Base-by-base conservation (phyloP, 2,797 vertebrate genomes). In the Rhinella marina region DNA sequence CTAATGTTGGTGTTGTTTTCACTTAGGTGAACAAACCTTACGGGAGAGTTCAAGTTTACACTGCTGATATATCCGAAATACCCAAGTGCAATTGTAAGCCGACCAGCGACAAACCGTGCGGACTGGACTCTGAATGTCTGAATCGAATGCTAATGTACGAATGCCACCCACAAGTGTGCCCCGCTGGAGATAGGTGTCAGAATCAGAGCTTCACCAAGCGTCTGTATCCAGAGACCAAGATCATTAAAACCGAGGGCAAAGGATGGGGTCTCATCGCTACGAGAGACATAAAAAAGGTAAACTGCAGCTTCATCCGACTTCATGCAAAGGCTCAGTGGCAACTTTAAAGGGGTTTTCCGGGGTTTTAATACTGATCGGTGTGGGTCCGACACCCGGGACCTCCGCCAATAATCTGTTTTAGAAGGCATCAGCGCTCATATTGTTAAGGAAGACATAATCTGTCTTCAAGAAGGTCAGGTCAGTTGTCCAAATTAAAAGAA, bases 131-230 rank as follows among this genome's bases (percentile, higher is more conserved):
- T 0, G 97, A 99, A 93, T 99, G 98, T 90, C 94, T 99, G 54
- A 99, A 99, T 91, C 95, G 98, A 81, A 99, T 99, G 98, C 93
- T 99, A 90, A 97, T 98, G 96, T 99, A 98, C 13, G 98, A 99
- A 93, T 99, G 98, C 92, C 98, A 99, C 91, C 97, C 98, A 0
- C 97, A 99, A 91, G 97, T 99, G 10, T 99, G 98, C 88, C 98
- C 97, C 0, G 97, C 95, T 0, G 97, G 97, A 0, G 96, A 94
- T 59, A 93, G 92, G 72, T 99, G 98, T 94, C 98, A 98, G 77
- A 99, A 99, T 94, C 98, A 99, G 92, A 97, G 97, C 93, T 99
- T 99, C 82, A 98, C 96, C 57, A 97, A 99, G 72, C 97, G 98
- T 12, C 97, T 97, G 41, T 99, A 99, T 93, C 98, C 98, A 0